Conservation (phyloP, 1,140 invertebrate genomes). For the Drosophila cardini region DNA sequence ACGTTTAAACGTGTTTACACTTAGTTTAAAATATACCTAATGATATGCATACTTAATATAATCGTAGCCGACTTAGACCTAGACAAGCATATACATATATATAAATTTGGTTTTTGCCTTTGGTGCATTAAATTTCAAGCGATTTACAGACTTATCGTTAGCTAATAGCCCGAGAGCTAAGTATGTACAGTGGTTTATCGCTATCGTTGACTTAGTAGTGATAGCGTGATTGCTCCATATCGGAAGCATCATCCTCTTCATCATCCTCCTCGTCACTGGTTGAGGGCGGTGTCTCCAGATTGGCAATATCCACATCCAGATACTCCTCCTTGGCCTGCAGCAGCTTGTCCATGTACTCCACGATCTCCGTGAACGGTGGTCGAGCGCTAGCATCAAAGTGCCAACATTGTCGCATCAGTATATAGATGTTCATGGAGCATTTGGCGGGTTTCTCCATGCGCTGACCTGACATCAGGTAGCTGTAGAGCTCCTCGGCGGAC, state of each 20-base stretch:
- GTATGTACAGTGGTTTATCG: conserved; percentile 47
- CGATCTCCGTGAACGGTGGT: conserved; percentile 94
- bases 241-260: conserved; percentile 82
- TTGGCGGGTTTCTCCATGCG: conserved; percentile 98
- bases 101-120: conserved; percentile 67
- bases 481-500: conserved; percentile 91
- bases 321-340: conserved; percentile 96
- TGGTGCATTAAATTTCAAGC: conserved; percentile 54
- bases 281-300: conserved; percentile 93
- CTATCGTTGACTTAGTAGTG: conserved; percentile 45
- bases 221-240: conserved; percentile 75
- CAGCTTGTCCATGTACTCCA: conserved; percentile 95
- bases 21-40: background rate
- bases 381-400: conserved; percentile 93
- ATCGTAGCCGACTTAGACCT: conserved; percentile 10
- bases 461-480: conserved; percentile 93
- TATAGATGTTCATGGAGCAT: conserved; percentile 96
- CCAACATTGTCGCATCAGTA: conserved; percentile 98
- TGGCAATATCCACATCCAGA: conserved; percentile 92
- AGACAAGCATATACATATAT: conserved; percentile 38
- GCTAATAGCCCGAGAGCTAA: conserved; percentile 17
- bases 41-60: background rate
- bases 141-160: conserved; percentile 63
- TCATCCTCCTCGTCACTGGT: conserved; percentile 88
- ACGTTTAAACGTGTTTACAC: background rate